Evolutionary conservation across 2,888 invertebrate species (phyloP).

Genomic region (Pseudococcus longispinus): DNA sequence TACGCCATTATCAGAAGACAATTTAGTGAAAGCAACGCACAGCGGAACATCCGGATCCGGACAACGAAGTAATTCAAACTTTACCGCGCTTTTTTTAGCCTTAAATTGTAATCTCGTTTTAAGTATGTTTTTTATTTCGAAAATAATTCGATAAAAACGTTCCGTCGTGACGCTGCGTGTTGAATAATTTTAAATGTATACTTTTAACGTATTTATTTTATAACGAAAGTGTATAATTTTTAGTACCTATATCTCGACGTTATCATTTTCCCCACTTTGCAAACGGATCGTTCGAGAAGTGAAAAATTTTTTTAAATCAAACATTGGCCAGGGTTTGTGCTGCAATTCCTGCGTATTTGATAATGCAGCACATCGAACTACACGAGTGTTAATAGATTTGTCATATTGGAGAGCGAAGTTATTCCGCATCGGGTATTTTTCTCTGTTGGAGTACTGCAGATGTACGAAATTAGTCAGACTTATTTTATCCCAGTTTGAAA

Average conservation of each 20-base stretch:
- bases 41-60: slow-evolving; percentile 33
- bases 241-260: neutral
- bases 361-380: neutral
- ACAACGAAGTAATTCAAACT: slow-evolving; percentile 19
- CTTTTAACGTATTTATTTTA: neutral
- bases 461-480: neutral
- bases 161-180: neutral
- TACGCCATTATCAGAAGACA: slow-evolving; percentile 49
- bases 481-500: neutral
- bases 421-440: neutral
- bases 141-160: neutral
- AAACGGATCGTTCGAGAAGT: neutral
- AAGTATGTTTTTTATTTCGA: neutral
- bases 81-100: slow-evolving; percentile 32
- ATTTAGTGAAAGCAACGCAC: slow-evolving; percentile 24
- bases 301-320: too few species aligned
- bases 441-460: neutral
- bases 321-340: neutral
- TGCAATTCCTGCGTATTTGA: neutral
- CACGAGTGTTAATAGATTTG: neutral
- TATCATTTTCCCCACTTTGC: neutral
- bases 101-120: slow-evolving; percentile 1
- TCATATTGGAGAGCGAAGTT: neutral
- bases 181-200: neutral
- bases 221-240: neutral